Conservation (phyloP, 2,797 vertebrate genomes). For the Platalea minor region DNA sequence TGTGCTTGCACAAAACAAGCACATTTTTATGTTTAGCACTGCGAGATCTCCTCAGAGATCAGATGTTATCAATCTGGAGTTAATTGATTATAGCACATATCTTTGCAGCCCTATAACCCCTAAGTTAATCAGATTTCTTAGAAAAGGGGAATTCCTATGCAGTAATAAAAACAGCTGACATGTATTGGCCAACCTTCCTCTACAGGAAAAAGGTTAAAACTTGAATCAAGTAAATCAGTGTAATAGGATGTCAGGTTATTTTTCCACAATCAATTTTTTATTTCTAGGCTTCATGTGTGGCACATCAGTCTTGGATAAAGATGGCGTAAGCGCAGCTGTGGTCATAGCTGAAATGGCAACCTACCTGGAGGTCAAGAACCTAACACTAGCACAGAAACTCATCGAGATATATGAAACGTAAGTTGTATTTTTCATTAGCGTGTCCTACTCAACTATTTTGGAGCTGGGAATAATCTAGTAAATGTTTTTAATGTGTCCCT, state of each 20-base stretch:
- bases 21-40: neutral
- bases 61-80: neutral
- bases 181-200: too few species aligned
- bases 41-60: neutral
- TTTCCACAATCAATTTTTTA: neutral
- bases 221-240: neutral
- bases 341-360: slow-evolving; percentile 91
- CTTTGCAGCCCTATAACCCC: neutral
- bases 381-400: slow-evolving; percentile 84
- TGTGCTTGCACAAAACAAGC: neutral
- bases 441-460: neutral
- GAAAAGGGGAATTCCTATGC: neutral
- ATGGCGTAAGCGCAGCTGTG: slow-evolving; percentile 90
- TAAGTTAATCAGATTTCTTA: neutral
- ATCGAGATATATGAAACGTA: slow-evolving; percentile 85
- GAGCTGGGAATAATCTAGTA: neutral
- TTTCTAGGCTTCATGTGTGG: slow-evolving; percentile 91
- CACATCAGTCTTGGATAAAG: slow-evolving; percentile 88
- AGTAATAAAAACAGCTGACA: neutral
- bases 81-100: neutral
- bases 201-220: neutral
- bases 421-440: neutral
- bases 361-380: slow-evolving; percentile 79
- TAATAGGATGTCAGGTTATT: neutral
- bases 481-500: neutral